Conservation (phyloP, 2,888 invertebrate genomes). For the Diaperis boleti region DNA sequence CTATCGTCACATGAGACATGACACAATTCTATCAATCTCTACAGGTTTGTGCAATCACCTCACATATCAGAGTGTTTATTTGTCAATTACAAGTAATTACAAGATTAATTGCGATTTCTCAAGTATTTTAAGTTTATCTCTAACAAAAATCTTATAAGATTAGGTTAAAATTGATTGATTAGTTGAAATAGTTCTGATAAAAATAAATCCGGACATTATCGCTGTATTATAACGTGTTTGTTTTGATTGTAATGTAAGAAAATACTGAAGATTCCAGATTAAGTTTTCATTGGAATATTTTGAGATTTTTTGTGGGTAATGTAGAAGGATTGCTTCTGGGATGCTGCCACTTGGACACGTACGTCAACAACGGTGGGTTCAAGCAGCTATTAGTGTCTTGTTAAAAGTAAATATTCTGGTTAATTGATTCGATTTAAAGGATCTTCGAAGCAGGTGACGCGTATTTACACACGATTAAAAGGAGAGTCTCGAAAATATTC, state of each 20-base stretch:
- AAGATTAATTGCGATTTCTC: slow-evolving; percentile 45
- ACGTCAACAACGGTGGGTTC: slow-evolving; percentile 50
- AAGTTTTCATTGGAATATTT: slow-evolving; percentile 45
- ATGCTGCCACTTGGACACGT: slow-evolving; percentile 57
- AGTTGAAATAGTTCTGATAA: slow-evolving; percentile 23
- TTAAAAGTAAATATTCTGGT: slow-evolving; percentile 54
- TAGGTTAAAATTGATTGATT: slow-evolving; percentile 23
- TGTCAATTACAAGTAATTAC: slow-evolving; percentile 50
- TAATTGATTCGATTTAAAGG: slow-evolving; percentile 60
- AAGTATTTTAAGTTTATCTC: slow-evolving; percentile 23
- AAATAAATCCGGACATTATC: slow-evolving; percentile 27
- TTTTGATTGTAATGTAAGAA: slow-evolving; percentile 36
- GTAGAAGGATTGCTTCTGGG: slow-evolving; percentile 13
- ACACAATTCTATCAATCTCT: no score
- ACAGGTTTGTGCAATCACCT: slow-evolving; percentile 16
- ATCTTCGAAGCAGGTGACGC: slow-evolving; percentile 53
- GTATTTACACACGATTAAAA: slow-evolving; percentile 56
- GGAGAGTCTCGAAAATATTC: slow-evolving; percentile 37
- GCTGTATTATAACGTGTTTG: slow-evolving; percentile 17
- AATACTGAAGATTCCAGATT: slow-evolving; percentile 33
- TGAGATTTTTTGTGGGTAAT: slow-evolving; percentile 20
- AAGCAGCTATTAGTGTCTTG: slow-evolving; percentile 49
- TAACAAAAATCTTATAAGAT: slow-evolving; percentile 13
- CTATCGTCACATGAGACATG: no score
- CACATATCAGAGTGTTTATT: slow-evolving; percentile 37